Percentiles rank a stretch among this genome's conserved stretches.
Conservation (phyloP, 2,113 vertebrate species). For the Upupa epops region DNA sequence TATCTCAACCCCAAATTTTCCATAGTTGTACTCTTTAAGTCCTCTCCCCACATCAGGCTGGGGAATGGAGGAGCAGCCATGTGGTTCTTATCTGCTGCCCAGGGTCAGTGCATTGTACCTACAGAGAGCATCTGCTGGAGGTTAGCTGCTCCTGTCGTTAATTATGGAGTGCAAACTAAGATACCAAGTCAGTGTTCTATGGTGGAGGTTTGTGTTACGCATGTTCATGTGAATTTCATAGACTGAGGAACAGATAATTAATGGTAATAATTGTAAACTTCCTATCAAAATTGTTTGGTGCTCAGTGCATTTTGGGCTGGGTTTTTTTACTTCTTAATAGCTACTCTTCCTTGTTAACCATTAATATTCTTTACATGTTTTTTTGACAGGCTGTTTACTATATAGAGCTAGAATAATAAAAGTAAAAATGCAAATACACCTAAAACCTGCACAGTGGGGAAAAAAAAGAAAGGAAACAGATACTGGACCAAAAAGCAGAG, state of each 20-base stretch:
- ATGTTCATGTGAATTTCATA: not conserved
- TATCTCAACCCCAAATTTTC: rapidly evolving
- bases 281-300: not conserved
- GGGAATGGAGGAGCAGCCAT: rapidly evolving
- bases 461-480: not conserved
- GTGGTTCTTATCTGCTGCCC: not conserved
- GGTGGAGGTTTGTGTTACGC: not conserved
- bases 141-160: not conserved
- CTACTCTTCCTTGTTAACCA: not conserved
- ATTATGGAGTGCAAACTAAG: not conserved
- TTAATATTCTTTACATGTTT: not conserved
- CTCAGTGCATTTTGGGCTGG: not conserved
- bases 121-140: not conserved
- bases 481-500: not conserved
- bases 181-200: not conserved
- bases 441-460: not conserved
- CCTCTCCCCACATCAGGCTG: no score
- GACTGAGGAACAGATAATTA: not conserved
- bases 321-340: not conserved
- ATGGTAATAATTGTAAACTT: not conserved
- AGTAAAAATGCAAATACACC: not conserved
- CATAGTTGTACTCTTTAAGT: not conserved
- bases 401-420: not conserved
- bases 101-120: not conserved
- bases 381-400: not conserved